Conservation (phyloP, 2,888 invertebrate genomes). For the Netelia inedita region DNA sequence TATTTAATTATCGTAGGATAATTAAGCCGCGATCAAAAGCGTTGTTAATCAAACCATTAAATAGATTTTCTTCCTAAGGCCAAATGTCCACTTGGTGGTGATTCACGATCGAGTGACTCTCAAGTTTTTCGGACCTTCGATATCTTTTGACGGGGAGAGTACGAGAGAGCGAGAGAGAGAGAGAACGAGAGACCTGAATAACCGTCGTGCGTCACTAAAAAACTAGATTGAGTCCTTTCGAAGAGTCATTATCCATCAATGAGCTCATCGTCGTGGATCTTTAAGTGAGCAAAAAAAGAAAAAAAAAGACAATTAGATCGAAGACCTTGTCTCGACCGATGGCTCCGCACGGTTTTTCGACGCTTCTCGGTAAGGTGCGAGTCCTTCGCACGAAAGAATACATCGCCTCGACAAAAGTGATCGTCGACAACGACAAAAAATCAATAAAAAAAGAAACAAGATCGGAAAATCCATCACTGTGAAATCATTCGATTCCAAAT, state of each 20-base stretch:
- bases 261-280: constrained; percentile 50
- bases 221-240: constrained; percentile 69
- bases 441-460: constrained; percentile 1
- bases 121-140: constrained; percentile 7
- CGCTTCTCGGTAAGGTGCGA: constrained; percentile 54
- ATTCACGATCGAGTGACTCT: constrained; percentile 47
- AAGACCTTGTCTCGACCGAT: constrained; percentile 45
- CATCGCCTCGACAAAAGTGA: constrained; percentile 54
- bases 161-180: no score
- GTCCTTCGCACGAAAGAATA: constrained; percentile 54
- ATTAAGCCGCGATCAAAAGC: not conserved
- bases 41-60: constrained; percentile 12
- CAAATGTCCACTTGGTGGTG: constrained; percentile 30
- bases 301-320: constrained; percentile 33
- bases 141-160: not conserved
- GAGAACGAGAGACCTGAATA: not conserved
- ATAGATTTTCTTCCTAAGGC: constrained; percentile 24
- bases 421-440: constrained; percentile 59
- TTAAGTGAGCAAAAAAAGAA: constrained; percentile 14
- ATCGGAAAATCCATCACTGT: constrained; percentile 50
- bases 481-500: constrained; percentile 72
- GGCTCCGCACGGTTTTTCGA: constrained; percentile 38
- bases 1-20: constrained; percentile 21
- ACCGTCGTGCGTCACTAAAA: constrained; percentile 54
- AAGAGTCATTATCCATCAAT: constrained; percentile 69